Percentiles rank a stretch among this genome's conserved stretches.
Conservation (phyloP, 30 jellyfish, hydroid and myxozoan genomes). For the Catostylus mosaicus region DNA sequence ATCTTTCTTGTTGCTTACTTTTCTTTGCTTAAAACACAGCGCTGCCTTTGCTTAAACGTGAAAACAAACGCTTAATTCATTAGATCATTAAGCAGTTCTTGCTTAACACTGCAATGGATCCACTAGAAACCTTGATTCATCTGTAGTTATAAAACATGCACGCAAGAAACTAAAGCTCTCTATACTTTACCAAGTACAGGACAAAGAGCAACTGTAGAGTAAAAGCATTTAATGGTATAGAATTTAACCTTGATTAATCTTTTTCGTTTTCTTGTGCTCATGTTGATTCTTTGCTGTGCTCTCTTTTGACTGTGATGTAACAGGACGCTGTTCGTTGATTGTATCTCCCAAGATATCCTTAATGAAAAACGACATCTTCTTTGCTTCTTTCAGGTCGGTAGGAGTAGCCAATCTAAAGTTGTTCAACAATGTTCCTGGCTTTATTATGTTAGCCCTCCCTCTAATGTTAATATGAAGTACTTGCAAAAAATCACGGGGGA, state of each 20-base stretch:
- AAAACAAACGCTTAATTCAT: too few relatives aligned
- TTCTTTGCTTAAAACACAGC: too few relatives aligned
- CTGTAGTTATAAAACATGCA: too few relatives aligned
- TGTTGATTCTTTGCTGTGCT: not conserved
- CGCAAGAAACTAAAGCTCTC: too few relatives aligned
- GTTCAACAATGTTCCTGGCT: constrained; percentile 8
- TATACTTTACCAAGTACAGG: too few relatives aligned
- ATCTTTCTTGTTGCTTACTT: too few relatives aligned
- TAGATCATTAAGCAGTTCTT: too few relatives aligned
- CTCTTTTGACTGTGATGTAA: not conserved
- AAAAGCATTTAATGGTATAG: too few relatives aligned
- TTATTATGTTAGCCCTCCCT: constrained; percentile 28
- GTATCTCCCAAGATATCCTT: constrained; percentile 66
- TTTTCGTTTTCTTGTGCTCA: not conserved
- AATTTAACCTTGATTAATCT: constrained; percentile 6
- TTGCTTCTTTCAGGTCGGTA: constrained; percentile 10
- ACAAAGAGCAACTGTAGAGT: not conserved
- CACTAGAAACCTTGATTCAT: too few relatives aligned
- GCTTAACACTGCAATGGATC: too few relatives aligned
- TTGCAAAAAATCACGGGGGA: constrained; percentile 40
- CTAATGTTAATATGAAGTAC: constrained; percentile 36
- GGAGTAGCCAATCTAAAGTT: constrained; percentile 5
- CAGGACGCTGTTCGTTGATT: constrained; percentile 16
- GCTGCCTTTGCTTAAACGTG: too few relatives aligned
- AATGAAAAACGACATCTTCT: constrained; percentile 65